Base-by-base conservation (phyloP, 1,140 invertebrate species). In the Apolygus lucorum region DNA sequence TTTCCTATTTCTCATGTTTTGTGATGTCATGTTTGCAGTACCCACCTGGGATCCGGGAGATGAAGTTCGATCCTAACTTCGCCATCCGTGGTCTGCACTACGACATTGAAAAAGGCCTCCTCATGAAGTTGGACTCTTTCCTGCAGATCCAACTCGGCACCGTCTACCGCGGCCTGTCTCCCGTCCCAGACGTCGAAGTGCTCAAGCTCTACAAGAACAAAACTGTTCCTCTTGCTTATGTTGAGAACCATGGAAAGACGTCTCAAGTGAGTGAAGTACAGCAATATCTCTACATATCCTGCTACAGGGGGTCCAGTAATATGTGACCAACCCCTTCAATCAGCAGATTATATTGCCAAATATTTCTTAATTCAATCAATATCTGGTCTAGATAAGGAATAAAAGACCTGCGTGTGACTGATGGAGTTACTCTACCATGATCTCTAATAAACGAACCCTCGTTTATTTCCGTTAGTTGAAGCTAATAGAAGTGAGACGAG, bases 41-140 rank as follows among this genome's bases (percentile, higher is more conserved):
- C 83, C 96, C 96, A 1, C 82, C 88, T 76, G 91, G 86, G 74
- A 93, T 99, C 72, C 77, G 83, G 27, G 81, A 88, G 67, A 80
- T 96, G 59, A 84, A 93, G 74, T 99, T 96, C 78, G 88, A 89
- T 77, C 90, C 92, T 26, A 85, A 89, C 72, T 98, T 96, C 84
- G 92, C 94, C 21, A 91, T 97, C 2, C 84, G 95, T 68, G 95
- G 96, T 68, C 84, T 98, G 4, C 95, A 98, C 81, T 98, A 95
- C 83, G 96, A 98, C 79, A 92, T 97, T 76, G 90, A 94, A 78
- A 95, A 96, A 80, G 95, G 95, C 28, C 79, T 97, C n/a, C 81
- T 98, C 17, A 82, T 98, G 73, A 98, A 99, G 81, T 84, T 99
- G 73, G 95, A 98, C 81, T 93, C 93, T 21, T 98, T 97, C 79